Evolutionary conservation across 2,797 vertebrate species (phyloP).

Genomic region (Pteropus rufus): DNA sequence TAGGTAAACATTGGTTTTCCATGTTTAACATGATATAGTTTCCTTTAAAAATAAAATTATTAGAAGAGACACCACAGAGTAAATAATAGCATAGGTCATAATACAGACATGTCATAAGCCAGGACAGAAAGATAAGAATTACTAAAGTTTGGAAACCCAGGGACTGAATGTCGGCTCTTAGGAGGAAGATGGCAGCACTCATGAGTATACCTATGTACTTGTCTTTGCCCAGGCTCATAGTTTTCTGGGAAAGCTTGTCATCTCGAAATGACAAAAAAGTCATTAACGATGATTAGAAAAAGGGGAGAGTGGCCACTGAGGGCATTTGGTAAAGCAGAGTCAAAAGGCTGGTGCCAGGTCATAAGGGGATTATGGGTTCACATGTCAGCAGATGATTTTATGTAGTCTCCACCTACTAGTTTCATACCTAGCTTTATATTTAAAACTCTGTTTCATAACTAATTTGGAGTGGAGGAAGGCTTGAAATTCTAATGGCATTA

Average conservation of each 20-base stretch:
- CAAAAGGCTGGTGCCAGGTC: background rate
- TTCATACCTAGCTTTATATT: background rate
- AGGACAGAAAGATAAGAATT: background rate
- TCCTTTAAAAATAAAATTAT: slow-evolving; percentile 7
- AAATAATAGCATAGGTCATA: background rate
- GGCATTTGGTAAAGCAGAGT: background rate
- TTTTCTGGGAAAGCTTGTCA: background rate
- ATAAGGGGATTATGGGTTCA: background rate
- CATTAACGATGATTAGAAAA: background rate
- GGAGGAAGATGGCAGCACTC: background rate
- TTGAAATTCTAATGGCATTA: background rate
- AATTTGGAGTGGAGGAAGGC: background rate
- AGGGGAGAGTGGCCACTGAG: background rate
- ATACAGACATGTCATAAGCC: background rate
- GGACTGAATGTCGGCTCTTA: background rate
- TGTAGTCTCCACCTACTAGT: background rate
- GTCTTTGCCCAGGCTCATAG: rapidly evolving
- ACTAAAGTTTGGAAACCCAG: background rate
- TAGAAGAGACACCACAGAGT: background rate
- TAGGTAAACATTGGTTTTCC: background rate
- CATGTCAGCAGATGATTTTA: background rate
- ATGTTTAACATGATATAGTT: background rate
- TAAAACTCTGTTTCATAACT: background rate
- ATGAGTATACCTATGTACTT: background rate
- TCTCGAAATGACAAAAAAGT: background rate